A percentile compares a stretch with the other conserved stretches of the same genome.
phyloP scores from a whole-genome alignment of 2,113 vertebrate genomes.

The Hiodon alosoides region DNA sequence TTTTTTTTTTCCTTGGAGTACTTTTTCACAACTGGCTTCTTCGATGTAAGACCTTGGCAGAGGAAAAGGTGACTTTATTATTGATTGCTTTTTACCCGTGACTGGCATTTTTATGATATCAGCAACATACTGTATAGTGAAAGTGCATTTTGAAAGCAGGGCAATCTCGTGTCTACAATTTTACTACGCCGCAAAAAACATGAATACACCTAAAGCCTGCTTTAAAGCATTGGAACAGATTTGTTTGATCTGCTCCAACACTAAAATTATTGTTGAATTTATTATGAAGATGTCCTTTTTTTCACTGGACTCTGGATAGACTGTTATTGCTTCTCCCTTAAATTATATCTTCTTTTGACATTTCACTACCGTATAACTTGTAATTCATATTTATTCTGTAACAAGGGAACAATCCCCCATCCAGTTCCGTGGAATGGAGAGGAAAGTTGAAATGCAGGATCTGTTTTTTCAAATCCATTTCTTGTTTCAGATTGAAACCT shows the following conservation, averaged over 20 bases:
- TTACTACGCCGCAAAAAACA: neutral
- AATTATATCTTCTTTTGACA: neutral
- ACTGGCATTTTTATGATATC: constrained; percentile 29
- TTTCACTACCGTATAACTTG: neutral
- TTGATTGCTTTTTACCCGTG: constrained; percentile 27
- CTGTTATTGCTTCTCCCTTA: neutral
- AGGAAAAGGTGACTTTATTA: constrained; percentile 2
- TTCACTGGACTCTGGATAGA: neutral
- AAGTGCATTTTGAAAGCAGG: constrained; percentile 4
- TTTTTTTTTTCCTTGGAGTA: constrained; percentile 3
- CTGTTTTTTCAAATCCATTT: neutral
- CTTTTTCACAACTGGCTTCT: constrained; percentile 22
- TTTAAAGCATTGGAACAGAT: constrained; percentile 1
- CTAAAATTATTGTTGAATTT: neutral
- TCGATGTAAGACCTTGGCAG: constrained; percentile 17
- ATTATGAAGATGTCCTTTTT: neutral
- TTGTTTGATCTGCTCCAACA: constrained; percentile 1
- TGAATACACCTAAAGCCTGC: neutral
- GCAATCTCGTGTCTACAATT: neutral
- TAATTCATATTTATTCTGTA: constrained; percentile 23
- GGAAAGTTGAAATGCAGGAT: neutral
- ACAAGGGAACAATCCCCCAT: neutral
- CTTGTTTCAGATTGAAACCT: neutral
- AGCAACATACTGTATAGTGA: constrained; percentile 15
- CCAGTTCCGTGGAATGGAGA: neutral